Base-by-base conservation (phyloP, 1,140 invertebrate species). In the Pomacea maculata region DNA sequence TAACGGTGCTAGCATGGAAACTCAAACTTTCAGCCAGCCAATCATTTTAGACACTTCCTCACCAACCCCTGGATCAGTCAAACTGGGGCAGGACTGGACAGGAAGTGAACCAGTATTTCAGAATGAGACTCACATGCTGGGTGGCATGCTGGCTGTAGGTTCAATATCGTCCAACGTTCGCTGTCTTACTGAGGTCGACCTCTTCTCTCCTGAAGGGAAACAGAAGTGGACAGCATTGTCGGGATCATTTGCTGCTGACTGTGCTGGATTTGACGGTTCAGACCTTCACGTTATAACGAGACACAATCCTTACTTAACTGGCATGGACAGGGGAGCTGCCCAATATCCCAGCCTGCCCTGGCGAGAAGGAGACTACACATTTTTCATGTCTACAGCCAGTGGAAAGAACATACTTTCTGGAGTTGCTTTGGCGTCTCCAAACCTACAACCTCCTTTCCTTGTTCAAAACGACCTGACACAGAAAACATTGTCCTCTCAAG, bases 1-100 rank as follows among this genome's bases (percentile, higher is more conserved):
- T 29, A 82, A 82, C 54, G 70, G 81, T 19, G 81, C 81, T 17
- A 77, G 77, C 14, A 63, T 82, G 29, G 52, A 65, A 45, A 75
- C 76, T 1, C 19, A 25, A 70, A 61, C 78, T 55, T 17, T 55
- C 70, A 80, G 70, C 34, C 17, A 29, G n/a, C 70, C 78, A 25
- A 15, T 80, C 6, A 55, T 80, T 54, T 29, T 80, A 12, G 78
- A 80, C 72, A 52, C 63, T 25, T 19, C 63, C n/a, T 63, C 75
- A 6, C 75, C 75, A 9, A 17, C 21, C 14, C 34, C 63, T 7
- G 75, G 75, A 15, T 9, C 45, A 15, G 63, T 77, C 29, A 77
- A 68, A 45, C 63, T 77, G 61, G 75, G 75, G 25, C 14, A 19
- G 14, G 75, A 77, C 63, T 77, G 75, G 75, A 45, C 34, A 9